phyloP scores from a whole-genome alignment of 2,113 vertebrate genomes.

The Crotalus horridus region DNA sequence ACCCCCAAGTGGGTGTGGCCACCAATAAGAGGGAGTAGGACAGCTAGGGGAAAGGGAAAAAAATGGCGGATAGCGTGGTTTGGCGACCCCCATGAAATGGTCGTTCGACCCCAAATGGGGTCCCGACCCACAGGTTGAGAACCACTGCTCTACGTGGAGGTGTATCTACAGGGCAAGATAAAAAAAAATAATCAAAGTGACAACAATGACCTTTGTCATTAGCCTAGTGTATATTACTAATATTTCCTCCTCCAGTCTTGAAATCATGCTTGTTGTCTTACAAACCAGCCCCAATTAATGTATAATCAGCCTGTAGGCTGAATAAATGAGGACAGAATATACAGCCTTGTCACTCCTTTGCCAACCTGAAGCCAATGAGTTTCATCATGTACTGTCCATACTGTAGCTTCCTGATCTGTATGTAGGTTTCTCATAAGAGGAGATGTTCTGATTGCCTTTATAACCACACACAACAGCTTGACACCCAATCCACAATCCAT shows the following conservation, averaged over 20 bases:
- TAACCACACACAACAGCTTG: neutral
- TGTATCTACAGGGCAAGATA: neutral
- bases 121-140: no score
- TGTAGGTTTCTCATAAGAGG: neutral
- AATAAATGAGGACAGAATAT: neutral
- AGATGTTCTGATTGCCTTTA: neutral
- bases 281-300: neutral
- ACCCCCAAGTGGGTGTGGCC: no score
- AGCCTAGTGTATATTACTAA: neutral
- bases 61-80: no score
- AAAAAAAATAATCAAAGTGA: neutral
- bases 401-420: neutral
- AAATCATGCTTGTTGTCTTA: neutral
- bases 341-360: neutral
- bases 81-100: no score
- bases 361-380: neutral
- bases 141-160: neutral
- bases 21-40: no score
- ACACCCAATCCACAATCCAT: neutral
- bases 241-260: neutral
- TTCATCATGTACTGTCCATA: neutral
- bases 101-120: no score
- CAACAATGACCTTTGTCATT: neutral
- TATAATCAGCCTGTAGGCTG: neutral
- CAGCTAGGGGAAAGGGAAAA: no score